phyloP scores from a whole-genome alignment of 2,888 invertebrate species.

The Kuschelorhynchus macadamiae region DNA sequence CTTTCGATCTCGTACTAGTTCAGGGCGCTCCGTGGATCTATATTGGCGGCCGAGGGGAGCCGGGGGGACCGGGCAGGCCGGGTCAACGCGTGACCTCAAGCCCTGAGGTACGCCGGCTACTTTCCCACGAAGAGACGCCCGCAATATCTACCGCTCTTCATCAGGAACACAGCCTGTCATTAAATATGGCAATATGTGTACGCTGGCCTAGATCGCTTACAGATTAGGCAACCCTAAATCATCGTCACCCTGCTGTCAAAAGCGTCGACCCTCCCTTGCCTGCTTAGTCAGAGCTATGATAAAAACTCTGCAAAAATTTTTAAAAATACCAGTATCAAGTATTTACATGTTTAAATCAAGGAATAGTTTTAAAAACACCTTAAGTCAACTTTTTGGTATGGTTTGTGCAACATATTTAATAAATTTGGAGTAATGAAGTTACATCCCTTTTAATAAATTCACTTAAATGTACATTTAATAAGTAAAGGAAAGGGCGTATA shows the following conservation, averaged over 20 bases:
- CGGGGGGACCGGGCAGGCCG: conserved; percentile 60
- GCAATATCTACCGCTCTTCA: conserved; percentile 70
- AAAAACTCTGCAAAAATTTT: too few species aligned
- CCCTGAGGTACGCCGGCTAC: conserved; percentile 70
- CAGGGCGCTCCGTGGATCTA: conserved; percentile 66
- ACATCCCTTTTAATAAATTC: too few species aligned
- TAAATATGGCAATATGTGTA: conserved; percentile 69
- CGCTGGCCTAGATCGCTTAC: conserved; percentile 42
- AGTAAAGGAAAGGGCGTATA: too few species aligned
- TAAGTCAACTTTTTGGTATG: too few species aligned
- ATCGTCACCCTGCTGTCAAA: conserved; percentile 35
- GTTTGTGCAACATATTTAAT: too few species aligned
- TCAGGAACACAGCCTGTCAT: conserved; percentile 69
- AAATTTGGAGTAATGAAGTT: too few species aligned
- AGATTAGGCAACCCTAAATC: conserved; percentile 43
- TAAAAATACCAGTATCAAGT: too few species aligned
- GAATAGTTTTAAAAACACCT: too few species aligned
- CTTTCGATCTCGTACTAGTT: conserved; percentile 59
- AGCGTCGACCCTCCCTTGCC: too few species aligned
- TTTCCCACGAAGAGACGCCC: conserved; percentile 70
- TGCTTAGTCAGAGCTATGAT: too few species aligned
- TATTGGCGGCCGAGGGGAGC: conserved; percentile 62
- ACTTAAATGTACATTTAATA: too few species aligned
- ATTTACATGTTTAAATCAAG: too few species aligned
- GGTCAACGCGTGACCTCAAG: conserved; percentile 70